Conservation (phyloP, 2,888 invertebrate genomes). For the Dicyrtomina minuta region DNA sequence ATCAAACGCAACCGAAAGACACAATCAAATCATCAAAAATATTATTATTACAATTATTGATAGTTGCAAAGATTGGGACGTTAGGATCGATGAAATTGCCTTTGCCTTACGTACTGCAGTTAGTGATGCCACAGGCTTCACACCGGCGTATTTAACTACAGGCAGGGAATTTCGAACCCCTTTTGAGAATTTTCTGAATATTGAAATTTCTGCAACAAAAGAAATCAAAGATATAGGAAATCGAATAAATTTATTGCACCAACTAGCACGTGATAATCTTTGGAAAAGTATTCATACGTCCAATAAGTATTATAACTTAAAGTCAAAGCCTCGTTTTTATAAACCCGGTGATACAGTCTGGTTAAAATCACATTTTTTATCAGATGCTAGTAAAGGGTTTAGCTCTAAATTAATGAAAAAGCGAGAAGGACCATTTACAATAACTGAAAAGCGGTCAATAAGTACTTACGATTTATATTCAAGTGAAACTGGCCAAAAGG, state of each 20-base stretch:
- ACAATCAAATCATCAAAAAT: slow-evolving; percentile 32
- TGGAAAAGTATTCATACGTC: no score
- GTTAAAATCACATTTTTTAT: neutral
- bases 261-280: no score
- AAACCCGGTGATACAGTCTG: slow-evolving; percentile 18
- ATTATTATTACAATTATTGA: slow-evolving; percentile 30
- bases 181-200: no score
- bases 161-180: slow-evolving; percentile 36
- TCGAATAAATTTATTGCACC: neutral
- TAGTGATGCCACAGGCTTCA: slow-evolving; percentile 27
- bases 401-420: slow-evolving; percentile 9
- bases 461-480: no score
- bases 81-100: slow-evolving; percentile 18
- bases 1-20: slow-evolving; percentile 36
- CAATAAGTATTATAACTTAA: slow-evolving; percentile 33
- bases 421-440: slow-evolving; percentile 37
- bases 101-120: slow-evolving; percentile 34
- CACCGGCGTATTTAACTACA: slow-evolving; percentile 36
- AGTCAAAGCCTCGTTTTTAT: neutral
- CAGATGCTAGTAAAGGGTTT: neutral
- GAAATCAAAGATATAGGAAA: no score
- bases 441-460: no score
- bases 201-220: no score
- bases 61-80: slow-evolving; percentile 37
- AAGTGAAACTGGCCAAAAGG: slow-evolving; percentile 18